A percentile compares a stretch with the other conserved stretches of the same genome.
These are phyloP conservation scores for Phthorimaea operculella DNA, from an alignment of 1,140 invertebrate genomes.

Conservation along the genomic window DNA sequence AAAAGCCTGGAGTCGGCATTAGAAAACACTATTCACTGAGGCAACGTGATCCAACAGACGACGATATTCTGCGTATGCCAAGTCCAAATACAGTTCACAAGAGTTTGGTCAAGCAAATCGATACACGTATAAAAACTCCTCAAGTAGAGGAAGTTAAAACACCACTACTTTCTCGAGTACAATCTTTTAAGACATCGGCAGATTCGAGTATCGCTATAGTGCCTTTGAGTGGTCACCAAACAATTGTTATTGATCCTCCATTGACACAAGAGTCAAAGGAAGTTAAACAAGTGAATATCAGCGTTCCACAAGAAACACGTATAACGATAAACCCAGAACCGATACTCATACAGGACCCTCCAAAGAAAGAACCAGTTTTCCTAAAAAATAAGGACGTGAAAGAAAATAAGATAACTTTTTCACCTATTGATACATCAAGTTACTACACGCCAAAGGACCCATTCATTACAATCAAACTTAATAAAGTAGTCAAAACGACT, in stretches of 20 bases:
- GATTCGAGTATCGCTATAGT: conserved; percentile 59
- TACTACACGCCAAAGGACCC: conserved; percentile 47
- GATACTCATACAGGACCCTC: conserved; percentile 8
- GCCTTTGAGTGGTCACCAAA: conserved; percentile 65
- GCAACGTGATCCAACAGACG: conserved; percentile 57
- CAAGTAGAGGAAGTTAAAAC: conserved; percentile 40
- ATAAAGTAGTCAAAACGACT: conserved; percentile 56
- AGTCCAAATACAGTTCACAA: conserved; percentile 47
- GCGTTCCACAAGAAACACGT: conserved; percentile 11
- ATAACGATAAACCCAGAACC: conserved; percentile 10
- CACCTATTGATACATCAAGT: conserved; percentile 36
- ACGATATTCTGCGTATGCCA: conserved; percentile 41
- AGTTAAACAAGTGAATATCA: conserved; percentile 10
- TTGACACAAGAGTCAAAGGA: conserved; percentile 27
- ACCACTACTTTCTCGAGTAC: conserved; percentile 48
- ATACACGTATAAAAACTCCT: conserved; percentile 18
- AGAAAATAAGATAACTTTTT: conserved; percentile 20
- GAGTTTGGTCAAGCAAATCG: conserved; percentile 24
- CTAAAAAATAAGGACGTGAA: conserved; percentile 12
- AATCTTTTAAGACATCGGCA: conserved; percentile 59
- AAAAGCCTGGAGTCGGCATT: conserved; percentile 42
- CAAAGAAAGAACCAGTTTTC: conserved; percentile 5
- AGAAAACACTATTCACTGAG: conserved; percentile 65
- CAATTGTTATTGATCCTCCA: conserved; percentile 63
- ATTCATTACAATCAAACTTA: conserved; percentile 61